Evolutionary conservation across 2,888 invertebrate genomes (phyloP), one percentile per base, ranked within the genome.

Genomic region (Nudaria mundana): DNA sequence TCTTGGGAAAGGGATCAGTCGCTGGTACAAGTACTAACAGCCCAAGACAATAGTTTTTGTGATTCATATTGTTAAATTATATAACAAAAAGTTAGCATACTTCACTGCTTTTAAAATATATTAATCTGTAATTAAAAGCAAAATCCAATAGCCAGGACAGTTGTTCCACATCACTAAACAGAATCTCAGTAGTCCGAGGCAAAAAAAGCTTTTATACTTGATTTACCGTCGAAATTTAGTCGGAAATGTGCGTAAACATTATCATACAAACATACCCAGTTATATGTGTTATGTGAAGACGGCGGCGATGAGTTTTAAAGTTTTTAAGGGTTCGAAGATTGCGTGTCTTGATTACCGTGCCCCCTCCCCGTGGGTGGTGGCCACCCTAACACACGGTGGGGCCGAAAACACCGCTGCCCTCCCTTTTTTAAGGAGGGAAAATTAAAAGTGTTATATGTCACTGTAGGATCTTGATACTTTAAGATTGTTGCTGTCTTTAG

Each of bases 241-340:
- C 23, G 4, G 65, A 36, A 64, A 59, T 62, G 43, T 25, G 12
- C 56, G 40, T 57, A 55, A 57, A 59, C 62, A 44, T 28, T 37
- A 60, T 54, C 56, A 43, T 58, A 50, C 61, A 49, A 52, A 60
- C 54, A 50, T 15, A 30, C 18, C 15, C 11, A 12, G 24, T 7
- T 16, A 20, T 31, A 7, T 33, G 20, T 33, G 33, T 34, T 34
- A 34, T 58, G 24, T 33, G 52, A 60, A 80, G 73, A 82, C 81
- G 83, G 83, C 81, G 83, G 73, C 83, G 83, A 87, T 87, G 87
- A 88, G 88, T 88, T 89, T 89, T 88, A 87, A 91, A 91, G 90
- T 87, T 91, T 91, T 91, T 89, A 89, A 89, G 89, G 89, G 89
- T 89, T 88, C 87, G 90, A 90, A 91, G 91, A 90, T 90, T 90